These are phyloP conservation scores for Lanius ludovicianus DNA, from an alignment of 2,113 vertebrate genomes.

Conservation along the genomic window DNA sequence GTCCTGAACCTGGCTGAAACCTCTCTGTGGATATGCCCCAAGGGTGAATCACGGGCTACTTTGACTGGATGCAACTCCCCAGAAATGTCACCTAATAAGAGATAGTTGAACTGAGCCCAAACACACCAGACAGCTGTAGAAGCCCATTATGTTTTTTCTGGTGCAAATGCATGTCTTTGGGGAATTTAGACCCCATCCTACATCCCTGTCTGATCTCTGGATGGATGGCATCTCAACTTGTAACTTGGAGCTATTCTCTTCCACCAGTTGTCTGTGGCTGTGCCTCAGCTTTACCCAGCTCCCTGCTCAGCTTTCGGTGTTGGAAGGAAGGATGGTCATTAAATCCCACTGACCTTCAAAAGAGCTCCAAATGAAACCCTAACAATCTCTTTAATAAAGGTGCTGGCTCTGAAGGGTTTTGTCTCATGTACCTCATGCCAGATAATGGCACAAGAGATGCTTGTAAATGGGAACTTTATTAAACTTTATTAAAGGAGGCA, in stretches of 20 bases:
- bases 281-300: not conserved
- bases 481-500: not conserved
- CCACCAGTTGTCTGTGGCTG: fast-evolving
- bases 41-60: fast-evolving
- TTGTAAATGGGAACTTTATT: not conserved
- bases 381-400: not conserved
- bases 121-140: not conserved
- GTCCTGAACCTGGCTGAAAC: not conserved
- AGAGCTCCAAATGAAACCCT: not conserved
- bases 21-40: fast-evolving
- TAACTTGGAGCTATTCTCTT: not conserved
- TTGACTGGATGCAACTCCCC: fast-evolving
- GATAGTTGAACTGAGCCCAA: not conserved
- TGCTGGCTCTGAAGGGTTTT: not conserved
- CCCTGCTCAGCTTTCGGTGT: fast-evolving
- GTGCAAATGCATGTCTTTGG: not conserved
- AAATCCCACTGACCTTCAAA: not conserved
- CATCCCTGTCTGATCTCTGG: not conserved
- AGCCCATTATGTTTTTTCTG: not conserved
- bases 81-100: not conserved
- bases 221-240: not conserved
- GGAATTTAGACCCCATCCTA: not conserved
- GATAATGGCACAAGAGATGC: not conserved
- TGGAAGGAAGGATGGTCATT: not conserved
- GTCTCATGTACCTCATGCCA: not conserved